Base-by-base conservation (phyloP, 2,113 vertebrate species). In the Panthera uncia region DNA sequence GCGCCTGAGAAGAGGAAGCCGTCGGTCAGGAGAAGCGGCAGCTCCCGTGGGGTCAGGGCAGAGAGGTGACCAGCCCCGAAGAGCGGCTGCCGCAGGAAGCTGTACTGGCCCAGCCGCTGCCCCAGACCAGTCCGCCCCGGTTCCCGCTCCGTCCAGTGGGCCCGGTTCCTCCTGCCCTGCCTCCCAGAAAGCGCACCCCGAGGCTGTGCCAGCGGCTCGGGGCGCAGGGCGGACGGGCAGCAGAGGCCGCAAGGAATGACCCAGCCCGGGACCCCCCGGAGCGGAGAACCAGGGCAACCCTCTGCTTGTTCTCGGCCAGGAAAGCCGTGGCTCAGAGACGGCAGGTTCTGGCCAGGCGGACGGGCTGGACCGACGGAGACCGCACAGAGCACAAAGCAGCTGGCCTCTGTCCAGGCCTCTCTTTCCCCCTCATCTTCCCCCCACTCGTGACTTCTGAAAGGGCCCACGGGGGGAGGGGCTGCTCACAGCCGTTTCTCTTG, bases 1-100 rank as follows among this genome's bases (percentile, higher is more conserved):
- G 97, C 86, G 74, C 98, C 99, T 98, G 98, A 1, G 5, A 84
- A 25, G 65, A 6, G 0, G 2, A 68, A 85, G 33, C 61, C 95
- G 97, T 33, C 71, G 16, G 55, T 90, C 61, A 97, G 98, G 92
- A 68, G 97, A 95, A 80, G 68, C 91, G 33, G 3, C 1, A 5
- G 65, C 33, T 81, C 23, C 79, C 31, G 7, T 18, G 27, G 57
- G 48, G 25, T 27, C 29, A 25, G 73, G 29, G 14, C 71, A 4
- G 91, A 89, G 92, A 83, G 14, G 33, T 65, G 79, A 61, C 7
- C 19, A 6, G 11, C 12, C 79, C 61, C 55, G 31, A n/a, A 68
- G 0, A 5, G 19, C 33, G 52, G 55, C 57, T 29, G 45, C 45
- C 45, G 1, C 25, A 45, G 27, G 16, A 27, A 52, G 45, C 45